phyloP scores from a whole-genome alignment of 2,113 vertebrate species.

The Clarias batrachus region DNA sequence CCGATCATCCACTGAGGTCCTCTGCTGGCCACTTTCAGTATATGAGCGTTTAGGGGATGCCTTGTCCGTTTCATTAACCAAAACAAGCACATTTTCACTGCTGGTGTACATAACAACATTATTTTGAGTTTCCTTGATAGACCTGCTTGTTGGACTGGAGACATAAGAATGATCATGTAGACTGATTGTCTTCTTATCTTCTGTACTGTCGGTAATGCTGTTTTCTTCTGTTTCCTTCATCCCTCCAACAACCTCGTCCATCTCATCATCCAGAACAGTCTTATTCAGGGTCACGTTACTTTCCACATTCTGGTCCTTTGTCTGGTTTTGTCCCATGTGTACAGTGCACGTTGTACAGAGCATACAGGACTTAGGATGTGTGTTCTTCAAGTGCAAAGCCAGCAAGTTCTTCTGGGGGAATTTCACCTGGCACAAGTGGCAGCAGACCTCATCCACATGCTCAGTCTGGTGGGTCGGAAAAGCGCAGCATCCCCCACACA shows the following conservation, averaged over 20 bases:
- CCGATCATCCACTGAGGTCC: background rate
- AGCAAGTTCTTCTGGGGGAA: constrained; percentile 58
- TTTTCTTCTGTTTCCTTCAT: background rate
- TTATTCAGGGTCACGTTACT: background rate
- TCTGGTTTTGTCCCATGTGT: constrained; percentile 48
- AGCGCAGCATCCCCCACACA: constrained; percentile 60
- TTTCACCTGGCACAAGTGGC: constrained; percentile 59
- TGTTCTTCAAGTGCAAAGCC: constrained; percentile 59
- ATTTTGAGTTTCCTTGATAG: background rate
- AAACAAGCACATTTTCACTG: constrained; percentile 8
- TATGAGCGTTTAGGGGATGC: background rate
- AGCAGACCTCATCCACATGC: constrained; percentile 56
- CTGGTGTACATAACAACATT: background rate
- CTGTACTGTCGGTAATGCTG: background rate
- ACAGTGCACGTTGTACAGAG: constrained; percentile 50
- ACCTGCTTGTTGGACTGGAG: background rate
- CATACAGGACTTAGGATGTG: constrained; percentile 44
- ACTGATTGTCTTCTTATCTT: background rate
- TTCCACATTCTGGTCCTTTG: background rate
- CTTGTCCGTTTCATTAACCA: background rate
- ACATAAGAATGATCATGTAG: constrained; percentile 11
- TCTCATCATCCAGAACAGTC: background rate
- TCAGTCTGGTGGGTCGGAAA: constrained; percentile 47
- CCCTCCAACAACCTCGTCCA: background rate
- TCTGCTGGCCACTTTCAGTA: background rate